Evolutionary conservation across 1,140 invertebrate species (phyloP).

Genomic region (Bactericera cockerelli): DNA sequence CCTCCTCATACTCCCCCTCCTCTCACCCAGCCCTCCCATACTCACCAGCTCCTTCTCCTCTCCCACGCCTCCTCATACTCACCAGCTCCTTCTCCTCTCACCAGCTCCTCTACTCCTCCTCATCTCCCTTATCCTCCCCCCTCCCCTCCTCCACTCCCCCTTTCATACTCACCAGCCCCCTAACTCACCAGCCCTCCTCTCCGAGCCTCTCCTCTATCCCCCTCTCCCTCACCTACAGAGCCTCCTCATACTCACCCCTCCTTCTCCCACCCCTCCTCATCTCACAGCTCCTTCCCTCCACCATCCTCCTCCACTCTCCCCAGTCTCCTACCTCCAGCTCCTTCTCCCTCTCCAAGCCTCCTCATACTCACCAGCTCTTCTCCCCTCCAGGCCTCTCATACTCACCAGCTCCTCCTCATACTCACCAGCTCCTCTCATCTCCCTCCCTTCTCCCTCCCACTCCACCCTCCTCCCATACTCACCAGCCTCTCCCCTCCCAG

Average conservation of each 20-base stretch:
- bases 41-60: background rate
- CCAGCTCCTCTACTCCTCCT: conserved; percentile 41
- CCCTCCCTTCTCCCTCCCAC: background rate
- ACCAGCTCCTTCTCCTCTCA: conserved; percentile 30
- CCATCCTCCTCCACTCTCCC: background rate
- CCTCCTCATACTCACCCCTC: conserved; percentile 36
- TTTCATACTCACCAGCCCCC: conserved; percentile 32
- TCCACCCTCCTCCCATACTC: background rate
- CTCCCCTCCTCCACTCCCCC: conserved; percentile 36
- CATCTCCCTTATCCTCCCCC: conserved; percentile 33
- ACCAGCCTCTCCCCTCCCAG: conserved; percentile 32
- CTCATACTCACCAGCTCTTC: conserved; percentile 41
- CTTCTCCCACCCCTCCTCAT: conserved; percentile 33
- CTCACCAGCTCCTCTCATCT: conserved; percentile 26
- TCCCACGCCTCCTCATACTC: background rate
- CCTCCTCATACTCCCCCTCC: background rate
- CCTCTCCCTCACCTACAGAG: conserved; percentile 31
- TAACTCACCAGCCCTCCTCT: conserved; percentile 32
- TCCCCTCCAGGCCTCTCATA: conserved; percentile 33
- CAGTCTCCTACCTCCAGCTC: conserved; percentile 34
- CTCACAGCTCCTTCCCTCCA: conserved; percentile 33
- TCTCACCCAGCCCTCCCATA: no score
- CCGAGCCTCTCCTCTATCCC: conserved; percentile 37
- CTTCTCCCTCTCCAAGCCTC: conserved; percentile 37
- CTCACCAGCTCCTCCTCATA: conserved; percentile 26